Evolutionary conservation across 2,113 vertebrate genomes (phyloP), one percentile per base, ranked within the genome.

Genomic region (Odontophorus gujanensis): DNA sequence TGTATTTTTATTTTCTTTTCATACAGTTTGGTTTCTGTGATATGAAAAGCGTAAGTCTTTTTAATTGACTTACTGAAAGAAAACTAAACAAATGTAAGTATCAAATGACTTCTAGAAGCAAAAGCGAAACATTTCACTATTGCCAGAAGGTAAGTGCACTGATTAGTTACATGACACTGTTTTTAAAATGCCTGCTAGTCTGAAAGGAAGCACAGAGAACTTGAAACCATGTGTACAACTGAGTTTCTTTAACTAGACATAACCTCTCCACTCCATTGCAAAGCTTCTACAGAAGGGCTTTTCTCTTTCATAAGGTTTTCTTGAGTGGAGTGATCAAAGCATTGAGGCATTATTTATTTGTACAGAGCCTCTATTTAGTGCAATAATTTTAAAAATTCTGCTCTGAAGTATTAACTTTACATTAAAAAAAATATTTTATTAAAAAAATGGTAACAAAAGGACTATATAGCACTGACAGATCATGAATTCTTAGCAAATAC

Each of bases 371-470:
- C 63, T 97, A 97, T 97, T 97, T 98, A 98, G 98, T 98, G 98
- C 98, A 98, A 98, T 97, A 98, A 97, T 96, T 97, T 98, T 98
- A 98, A 98, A 98, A 98, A 98, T 97, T 98, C 92, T 97, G 97
- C 97, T 98, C 97, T 97, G 98, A 98, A 98, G 98, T 98, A 98
- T 92, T 98, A 97, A 96, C 94, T 98, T 98, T 98, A 98, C 96
- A 97, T 98, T 98, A 98, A 98, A 97, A 98, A 98, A 98, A 98
- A 98, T 98, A 98, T 97, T 96, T 97, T 97, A 95, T 98, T 98
- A 97, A 98, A 98, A 98, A 98, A 97, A 98, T 97, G 91, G 97
- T 98, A 98, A 98, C 97, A 98, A 98, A 98, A 98, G 96, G 96
- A 97, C 96, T 97, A 94, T 97, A 97, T 96, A 96, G 97, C 98